Evolutionary conservation across 2,888 invertebrate genomes (phyloP).

Genomic region (Anticlea derivata): DNA sequence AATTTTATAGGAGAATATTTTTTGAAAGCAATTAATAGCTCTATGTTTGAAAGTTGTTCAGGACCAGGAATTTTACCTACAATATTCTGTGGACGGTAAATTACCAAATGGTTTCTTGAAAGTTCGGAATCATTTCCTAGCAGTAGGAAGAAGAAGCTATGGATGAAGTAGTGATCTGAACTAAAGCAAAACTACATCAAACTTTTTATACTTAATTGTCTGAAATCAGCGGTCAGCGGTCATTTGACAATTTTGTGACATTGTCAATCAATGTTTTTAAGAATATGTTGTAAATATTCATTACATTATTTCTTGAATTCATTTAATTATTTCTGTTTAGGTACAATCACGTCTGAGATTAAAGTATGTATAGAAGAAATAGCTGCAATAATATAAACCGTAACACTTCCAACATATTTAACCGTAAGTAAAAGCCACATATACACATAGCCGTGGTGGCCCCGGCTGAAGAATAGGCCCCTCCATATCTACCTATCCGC

Average conservation of each 20-base stretch:
- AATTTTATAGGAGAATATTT: not conserved
- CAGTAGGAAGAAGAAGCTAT: no score
- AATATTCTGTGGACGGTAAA: no score
- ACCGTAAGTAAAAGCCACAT: conserved; percentile 42
- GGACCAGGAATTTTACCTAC: no score
- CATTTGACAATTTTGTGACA: not conserved
- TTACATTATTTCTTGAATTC: not conserved
- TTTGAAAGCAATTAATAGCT: no score
- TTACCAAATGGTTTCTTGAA: no score
- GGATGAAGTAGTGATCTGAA: no score
- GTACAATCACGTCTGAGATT: not conserved
- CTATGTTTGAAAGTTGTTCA: no score
- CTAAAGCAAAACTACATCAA: no score
- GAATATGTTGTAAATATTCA: conserved; percentile 7
- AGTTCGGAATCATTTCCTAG: no score
- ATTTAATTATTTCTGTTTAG: not conserved
- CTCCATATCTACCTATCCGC: no score
- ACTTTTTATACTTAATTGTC: not conserved
- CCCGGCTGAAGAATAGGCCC: no score
- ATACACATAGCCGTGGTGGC: no score
- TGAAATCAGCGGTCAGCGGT: not conserved
- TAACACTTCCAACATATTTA: conserved; percentile 36
- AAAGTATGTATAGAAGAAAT: conserved; percentile 43
- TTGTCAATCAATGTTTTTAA: conserved; percentile 1
- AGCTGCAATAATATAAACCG: conserved; percentile 43